Percentiles rank a stretch among this genome's conserved stretches.
These are phyloP conservation scores for Typhlichthys subterraneus DNA, from an alignment of 2,797 vertebrate species.

Conservation along the genomic window DNA sequence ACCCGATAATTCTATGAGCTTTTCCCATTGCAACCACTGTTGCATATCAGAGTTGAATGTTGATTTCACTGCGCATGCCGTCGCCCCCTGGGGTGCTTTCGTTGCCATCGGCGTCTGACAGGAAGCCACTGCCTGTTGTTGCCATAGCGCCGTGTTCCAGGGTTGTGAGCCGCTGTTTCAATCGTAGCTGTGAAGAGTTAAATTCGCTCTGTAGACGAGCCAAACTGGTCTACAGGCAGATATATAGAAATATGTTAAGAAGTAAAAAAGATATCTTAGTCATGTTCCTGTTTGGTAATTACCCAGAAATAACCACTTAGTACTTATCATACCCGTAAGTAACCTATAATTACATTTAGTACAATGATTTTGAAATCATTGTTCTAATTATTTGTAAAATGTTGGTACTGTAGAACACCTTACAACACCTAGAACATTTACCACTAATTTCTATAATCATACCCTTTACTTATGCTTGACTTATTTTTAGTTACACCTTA, in stretches of 20 bases:
- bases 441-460: no score
- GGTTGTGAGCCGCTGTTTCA: slow-evolving; percentile 87
- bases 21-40: background rate
- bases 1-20: background rate
- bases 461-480: no score
- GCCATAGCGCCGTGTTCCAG: slow-evolving; percentile 73
- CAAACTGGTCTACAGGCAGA: slow-evolving; percentile 71
- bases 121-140: slow-evolving; percentile 62
- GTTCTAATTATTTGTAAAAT: no score
- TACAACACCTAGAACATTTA: no score
- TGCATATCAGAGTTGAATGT: slow-evolving; percentile 58
- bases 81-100: slow-evolving; percentile 61
- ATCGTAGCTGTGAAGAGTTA: slow-evolving; percentile 81
- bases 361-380: no score
- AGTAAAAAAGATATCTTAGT: no score
- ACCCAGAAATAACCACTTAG: no score
- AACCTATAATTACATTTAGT: no score
- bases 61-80: slow-evolving; percentile 59
- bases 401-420: no score
- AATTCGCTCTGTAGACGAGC: slow-evolving; percentile 86
- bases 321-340: no score
- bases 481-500: no score
- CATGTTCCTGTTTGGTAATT: no score
- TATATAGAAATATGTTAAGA: background rate
- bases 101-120: slow-evolving; percentile 62